Evolutionary conservation across 2,797 vertebrate genomes (phyloP), one percentile per base, ranked within the genome.

Genomic region (Spondyliosoma cantharus): DNA sequence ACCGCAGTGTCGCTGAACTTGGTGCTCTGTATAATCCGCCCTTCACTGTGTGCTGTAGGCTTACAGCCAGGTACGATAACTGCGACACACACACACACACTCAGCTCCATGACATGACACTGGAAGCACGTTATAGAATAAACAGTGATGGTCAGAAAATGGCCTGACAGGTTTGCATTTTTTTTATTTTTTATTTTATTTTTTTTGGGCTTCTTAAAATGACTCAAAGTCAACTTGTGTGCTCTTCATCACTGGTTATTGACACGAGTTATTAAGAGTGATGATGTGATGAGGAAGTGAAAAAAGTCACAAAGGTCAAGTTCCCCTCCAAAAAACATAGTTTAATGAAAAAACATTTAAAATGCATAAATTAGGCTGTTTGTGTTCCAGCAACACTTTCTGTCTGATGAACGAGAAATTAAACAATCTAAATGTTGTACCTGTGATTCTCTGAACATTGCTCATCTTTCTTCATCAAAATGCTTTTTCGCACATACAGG

Each of bases 1-100:
- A 13, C 65, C 24, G 72, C 73, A 56, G 20, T 46, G 74, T 48
- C 78, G 32, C 25, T 60, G 78, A 57, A 49, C 66, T 24, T 3
- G 32, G 64, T 37, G 25, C 56, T 64, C 63, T 14, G 58, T 20
- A 1, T 29, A 45, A 20, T 5, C 42, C 19, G 66, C 43, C 74
- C 76, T 74, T 71, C 67, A 56, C 2, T 12, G 5, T n/a, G 62
- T 29, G 29, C 29, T 4, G 29, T 7, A 46, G 61, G 19, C 24
- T 27, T 20, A 3, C 0, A 12, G 22, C 16, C 58, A 63, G 68
- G 72, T 53, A 16, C n/a, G 13, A 16, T 5, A 3, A 46, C 25
- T 68, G 74, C 57, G 70, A 37, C 32, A 9, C 29, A 7, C 29
- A 7, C 32, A 37, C 32, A 37, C 32, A 37, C 32, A 37, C 32